Percentiles rank a stretch among this genome's conserved stretches.
These are phyloP conservation scores for Carposina sasakii DNA, from an alignment of 1,140 invertebrate genomes.

Conservation along the genomic window DNA sequence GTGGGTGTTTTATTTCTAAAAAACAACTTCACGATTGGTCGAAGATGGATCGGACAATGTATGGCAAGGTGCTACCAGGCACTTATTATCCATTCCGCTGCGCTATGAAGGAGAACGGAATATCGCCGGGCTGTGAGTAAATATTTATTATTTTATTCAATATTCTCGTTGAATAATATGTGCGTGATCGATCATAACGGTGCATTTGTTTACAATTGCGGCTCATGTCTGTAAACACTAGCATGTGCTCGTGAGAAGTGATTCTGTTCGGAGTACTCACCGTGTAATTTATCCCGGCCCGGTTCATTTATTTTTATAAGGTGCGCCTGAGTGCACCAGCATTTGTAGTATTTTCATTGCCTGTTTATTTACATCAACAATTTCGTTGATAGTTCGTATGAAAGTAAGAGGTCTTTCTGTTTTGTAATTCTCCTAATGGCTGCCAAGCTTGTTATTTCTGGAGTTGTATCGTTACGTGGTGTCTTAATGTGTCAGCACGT, in stretches of 20 bases:
- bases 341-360: slow-evolving; percentile 9
- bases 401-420: slow-evolving; percentile 12
- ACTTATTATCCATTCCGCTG: slow-evolving; percentile 86
- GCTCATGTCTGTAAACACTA: slow-evolving; percentile 8
- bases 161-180: slow-evolving; percentile 16
- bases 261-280: slow-evolving; percentile 22
- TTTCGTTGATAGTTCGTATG: slow-evolving; percentile 14
- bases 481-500: slow-evolving; percentile 31
- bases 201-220: slow-evolving; percentile 34
- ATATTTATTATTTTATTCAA: slow-evolving; percentile 23
- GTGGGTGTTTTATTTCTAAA: slow-evolving; percentile 61
- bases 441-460: slow-evolving; percentile 36
- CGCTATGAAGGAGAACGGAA: slow-evolving; percentile 82
- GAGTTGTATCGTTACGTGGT: slow-evolving; percentile 23
- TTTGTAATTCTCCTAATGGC: slow-evolving; percentile 27
- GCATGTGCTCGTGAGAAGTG: slow-evolving; percentile 29
- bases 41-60: slow-evolving; percentile 88
- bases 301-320: slow-evolving; percentile 47
- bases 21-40: slow-evolving; percentile 47
- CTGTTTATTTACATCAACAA: slow-evolving; percentile 36
- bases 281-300: slow-evolving; percentile 29
- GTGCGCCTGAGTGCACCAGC: slow-evolving; percentile 28
- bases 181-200: too few relatives aligned
- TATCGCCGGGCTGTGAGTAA: slow-evolving; percentile 88
- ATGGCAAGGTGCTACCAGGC: slow-evolving; percentile 85